Evolutionary conservation across 2,888 invertebrate species (phyloP).

Genomic region (Ophion costatus): DNA sequence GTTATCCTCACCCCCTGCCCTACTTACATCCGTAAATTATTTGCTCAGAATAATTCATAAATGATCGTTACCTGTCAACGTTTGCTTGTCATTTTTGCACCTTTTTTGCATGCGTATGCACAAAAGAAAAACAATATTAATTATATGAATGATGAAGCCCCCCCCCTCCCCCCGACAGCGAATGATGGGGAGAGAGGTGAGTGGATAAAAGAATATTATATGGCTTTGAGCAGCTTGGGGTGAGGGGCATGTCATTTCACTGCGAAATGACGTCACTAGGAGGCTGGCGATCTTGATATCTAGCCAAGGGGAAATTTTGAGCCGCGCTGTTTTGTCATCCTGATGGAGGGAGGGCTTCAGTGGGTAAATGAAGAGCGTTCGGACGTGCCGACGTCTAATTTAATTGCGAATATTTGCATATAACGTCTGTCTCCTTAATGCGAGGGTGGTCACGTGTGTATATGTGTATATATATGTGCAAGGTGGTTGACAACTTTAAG

Average conservation of each 20-base stretch:
- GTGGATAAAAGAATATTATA: neutral
- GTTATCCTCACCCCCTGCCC: too few species aligned
- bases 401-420: conserved; percentile 47
- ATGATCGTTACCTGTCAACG: too few species aligned
- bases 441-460: neutral
- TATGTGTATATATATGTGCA: neutral
- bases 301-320: conserved; percentile 3
- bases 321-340: neutral
- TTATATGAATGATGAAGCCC: too few species aligned
- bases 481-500: neutral
- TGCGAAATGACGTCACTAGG: conserved; percentile 25
- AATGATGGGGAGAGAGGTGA: neutral
- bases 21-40: too few species aligned
- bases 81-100: too few species aligned
- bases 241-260: conserved; percentile 1
- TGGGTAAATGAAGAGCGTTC: conserved; percentile 1
- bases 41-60: too few species aligned
- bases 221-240: neutral
- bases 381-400: conserved; percentile 26
- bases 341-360: neutral
- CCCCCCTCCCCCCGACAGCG: neutral
- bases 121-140: too few species aligned
- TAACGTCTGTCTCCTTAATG: conserved; percentile 29
- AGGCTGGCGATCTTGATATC: conserved; percentile 3
- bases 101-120: too few species aligned